Evolutionary conservation across 2,113 vertebrate genomes (phyloP).

Genomic region (Rhea pennata): DNA sequence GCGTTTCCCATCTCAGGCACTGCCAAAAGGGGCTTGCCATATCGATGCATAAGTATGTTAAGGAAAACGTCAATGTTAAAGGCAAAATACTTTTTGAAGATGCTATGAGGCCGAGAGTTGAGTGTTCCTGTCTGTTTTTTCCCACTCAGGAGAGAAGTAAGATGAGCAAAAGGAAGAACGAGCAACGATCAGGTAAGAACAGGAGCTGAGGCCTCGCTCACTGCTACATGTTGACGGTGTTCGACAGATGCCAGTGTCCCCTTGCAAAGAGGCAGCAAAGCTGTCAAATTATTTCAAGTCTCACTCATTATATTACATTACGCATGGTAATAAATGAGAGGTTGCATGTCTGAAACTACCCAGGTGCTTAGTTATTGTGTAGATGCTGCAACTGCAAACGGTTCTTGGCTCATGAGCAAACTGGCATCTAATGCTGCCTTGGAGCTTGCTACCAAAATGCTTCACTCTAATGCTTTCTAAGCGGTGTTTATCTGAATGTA

Average conservation of each 20-base stretch:
- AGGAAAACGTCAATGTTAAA: background rate
- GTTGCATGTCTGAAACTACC: background rate
- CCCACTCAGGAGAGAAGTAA: background rate
- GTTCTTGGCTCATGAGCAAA: fast-evolving
- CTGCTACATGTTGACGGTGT: no score
- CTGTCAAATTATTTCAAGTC: fast-evolving
- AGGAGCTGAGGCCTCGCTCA: no score
- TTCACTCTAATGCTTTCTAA: background rate
- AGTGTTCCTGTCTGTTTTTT: background rate
- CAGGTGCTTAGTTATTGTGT: fast-evolving
- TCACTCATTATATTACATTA: no score
- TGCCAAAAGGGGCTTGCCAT: no score
- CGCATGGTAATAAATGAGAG: no score
- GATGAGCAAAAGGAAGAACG: slow-evolving; percentile 67
- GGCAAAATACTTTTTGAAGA: background rate
- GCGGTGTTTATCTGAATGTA: no score
- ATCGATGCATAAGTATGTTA: no score
- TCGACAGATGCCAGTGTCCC: background rate
- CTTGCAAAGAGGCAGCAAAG: background rate
- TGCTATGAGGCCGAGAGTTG: background rate
- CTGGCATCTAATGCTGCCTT: background rate
- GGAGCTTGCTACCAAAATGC: no score
- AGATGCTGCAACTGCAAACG: background rate
- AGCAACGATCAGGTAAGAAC: slow-evolving; percentile 47
- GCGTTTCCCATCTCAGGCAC: no score